A percentile compares a stretch with the other conserved stretches of the same genome.
These are phyloP conservation scores for Heliothis subflexa DNA, from an alignment of 1,140 invertebrate genomes.

Conservation along the genomic window DNA sequence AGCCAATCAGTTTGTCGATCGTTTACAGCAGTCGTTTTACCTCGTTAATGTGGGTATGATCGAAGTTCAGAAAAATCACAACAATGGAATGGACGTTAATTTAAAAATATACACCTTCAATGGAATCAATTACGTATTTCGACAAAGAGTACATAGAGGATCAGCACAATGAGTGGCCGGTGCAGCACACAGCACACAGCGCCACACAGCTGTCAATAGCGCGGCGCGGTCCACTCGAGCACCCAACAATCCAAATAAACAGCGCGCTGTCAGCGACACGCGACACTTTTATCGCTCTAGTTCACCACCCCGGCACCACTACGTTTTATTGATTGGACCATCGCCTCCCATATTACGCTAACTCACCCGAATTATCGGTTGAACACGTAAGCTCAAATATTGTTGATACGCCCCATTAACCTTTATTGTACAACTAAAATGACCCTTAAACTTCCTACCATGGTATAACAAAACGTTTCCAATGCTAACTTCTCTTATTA, in stretches of 20 bases:
- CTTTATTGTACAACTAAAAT: conserved; percentile 2
- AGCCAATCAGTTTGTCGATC: conserved; percentile 29
- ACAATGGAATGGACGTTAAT: too few relatives aligned
- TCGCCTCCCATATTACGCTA: conserved; percentile 37
- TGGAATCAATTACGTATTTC: conserved; percentile 37
- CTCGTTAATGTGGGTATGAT: background rate
- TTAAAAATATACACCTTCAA: conserved; percentile 5
- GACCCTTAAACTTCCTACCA: too few relatives aligned
- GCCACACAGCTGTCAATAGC: conserved; percentile 2
- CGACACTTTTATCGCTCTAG: conserved; percentile 71
- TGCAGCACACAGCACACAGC: background rate
- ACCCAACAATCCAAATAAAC: conserved; percentile 61
- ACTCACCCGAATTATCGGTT: conserved; percentile 32
- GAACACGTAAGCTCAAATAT: conserved; percentile 20
- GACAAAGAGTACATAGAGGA: conserved; percentile 3
- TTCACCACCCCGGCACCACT: conserved; percentile 32
- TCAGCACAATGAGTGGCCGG: conserved; percentile 27
- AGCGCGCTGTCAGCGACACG: conserved; percentile 68
- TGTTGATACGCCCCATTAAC: conserved; percentile 19
- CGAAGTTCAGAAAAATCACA: background rate
- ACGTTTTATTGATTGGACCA: conserved; percentile 64
- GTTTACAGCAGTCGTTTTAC: background rate
- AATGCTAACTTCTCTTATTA: conserved; percentile 5
- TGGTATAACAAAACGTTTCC: background rate
- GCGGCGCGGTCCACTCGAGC: conserved; percentile 7